Base-by-base conservation (phyloP, 2,113 vertebrate genomes). In the Ia io region DNA sequence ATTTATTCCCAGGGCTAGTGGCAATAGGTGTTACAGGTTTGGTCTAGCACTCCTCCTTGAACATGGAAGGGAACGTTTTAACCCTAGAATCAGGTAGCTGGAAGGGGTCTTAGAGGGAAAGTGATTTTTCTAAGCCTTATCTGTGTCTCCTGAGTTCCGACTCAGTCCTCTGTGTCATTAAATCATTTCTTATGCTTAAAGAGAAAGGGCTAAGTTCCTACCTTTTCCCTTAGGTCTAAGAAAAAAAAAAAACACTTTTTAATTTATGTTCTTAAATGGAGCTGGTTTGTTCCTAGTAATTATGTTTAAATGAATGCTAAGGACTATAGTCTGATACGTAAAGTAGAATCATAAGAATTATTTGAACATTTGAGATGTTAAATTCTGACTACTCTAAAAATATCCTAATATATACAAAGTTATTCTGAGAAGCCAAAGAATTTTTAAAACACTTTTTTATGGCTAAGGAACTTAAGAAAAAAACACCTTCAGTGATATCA, bases 321-420 rank as follows among this genome's bases (percentile, higher is more conserved):
- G 59, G 12, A 47, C 67, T 71, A 44, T 67, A 83, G 32, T 80
- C 56, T 67, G 69, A 44, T 47, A 44, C 9, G 9, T 65, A 90
- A 93, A 84, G 17, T 84, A 70, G 76, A 93, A 83, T 95, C 22
- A 90, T 93, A 63, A 69, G 56, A 93, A 90, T 96, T 95, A 78
- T 71, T 95, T 94, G 59, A 92, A 84, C 37, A 35, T 69, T 89
- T 65, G 47, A 94, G 59, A 86, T 65, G 20, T 83, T 94, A 76
- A 94, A 91, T n/a, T 67, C 65, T 85, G 8, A 77, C 47, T 69
- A 84, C 51, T 90, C 14, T 70, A 87, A 82, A 79, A 51, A 86
- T 67, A 84, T 37, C 73, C 42, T 35, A 47, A 56, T 84, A 65
- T 71, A 47, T 84, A 22, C 76, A 88, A 85, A 92, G 23, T 90